These are phyloP conservation scores for Antennarius maculatus DNA, from an alignment of 2,797 vertebrate species.

Conservation along the genomic window DNA sequence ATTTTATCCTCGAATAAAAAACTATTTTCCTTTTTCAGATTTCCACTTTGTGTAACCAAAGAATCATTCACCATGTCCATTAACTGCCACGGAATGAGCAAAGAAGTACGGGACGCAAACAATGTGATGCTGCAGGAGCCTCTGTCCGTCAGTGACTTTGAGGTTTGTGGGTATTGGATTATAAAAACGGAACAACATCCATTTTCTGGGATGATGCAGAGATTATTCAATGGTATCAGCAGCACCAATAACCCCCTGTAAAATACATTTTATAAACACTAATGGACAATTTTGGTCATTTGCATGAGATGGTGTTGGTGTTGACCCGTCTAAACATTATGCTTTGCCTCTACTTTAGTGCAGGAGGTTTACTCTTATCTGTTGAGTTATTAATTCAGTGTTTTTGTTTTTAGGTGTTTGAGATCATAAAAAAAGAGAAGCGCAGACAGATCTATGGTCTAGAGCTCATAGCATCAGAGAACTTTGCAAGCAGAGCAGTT, in stretches of 20 bases:
- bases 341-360: background rate
- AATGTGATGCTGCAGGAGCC: constrained; percentile 91
- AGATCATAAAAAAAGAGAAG: constrained; percentile 95
- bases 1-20: background rate
- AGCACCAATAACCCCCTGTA: background rate
- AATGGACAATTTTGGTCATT: background rate
- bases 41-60: constrained; percentile 11
- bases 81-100: constrained; percentile 51
- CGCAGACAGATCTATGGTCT: constrained; percentile 88
- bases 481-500: constrained; percentile 94
- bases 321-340: background rate
- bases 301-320: background rate
- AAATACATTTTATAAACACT: too few relatives aligned
- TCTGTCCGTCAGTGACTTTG: constrained; percentile 83
- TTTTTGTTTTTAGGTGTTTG: constrained; percentile 81
- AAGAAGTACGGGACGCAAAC: constrained; percentile 86
- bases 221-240: background rate
- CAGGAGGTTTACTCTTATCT: background rate
- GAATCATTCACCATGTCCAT: constrained; percentile 76
- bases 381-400: background rate
- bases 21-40: constrained; percentile 21
- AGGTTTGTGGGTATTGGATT: constrained; percentile 79
- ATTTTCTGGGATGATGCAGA: background rate
- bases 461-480: constrained; percentile 95
- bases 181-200: background rate